Evolutionary conservation across 2,113 vertebrate genomes (phyloP).

Genomic region (Rostratula benghalensis): DNA sequence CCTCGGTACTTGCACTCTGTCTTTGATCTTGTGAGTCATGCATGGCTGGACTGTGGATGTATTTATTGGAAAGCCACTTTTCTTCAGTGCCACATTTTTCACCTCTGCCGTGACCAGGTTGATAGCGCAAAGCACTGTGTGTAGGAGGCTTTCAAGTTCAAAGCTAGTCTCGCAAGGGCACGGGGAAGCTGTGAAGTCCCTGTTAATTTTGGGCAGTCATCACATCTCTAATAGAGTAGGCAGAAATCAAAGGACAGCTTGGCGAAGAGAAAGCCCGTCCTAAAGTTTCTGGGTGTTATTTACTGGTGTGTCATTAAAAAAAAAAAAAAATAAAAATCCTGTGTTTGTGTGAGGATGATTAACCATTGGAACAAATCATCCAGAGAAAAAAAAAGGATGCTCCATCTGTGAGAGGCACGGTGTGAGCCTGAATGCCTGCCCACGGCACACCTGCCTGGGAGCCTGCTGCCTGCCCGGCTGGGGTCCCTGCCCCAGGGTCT

Average conservation of each 20-base stretch:
- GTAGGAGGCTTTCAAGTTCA: conserved; percentile 68
- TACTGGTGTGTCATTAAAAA: conserved; percentile 10
- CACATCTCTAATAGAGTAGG: neutral
- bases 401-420: neutral
- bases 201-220: conserved; percentile 26
- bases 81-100: conserved; percentile 34
- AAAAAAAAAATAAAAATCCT: neutral
- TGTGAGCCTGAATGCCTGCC: neutral
- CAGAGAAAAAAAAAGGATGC: neutral
- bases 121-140: neutral
- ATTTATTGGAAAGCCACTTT: conserved; percentile 50
- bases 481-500: rapidly evolving
- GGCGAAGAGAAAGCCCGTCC: neutral
- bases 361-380: conserved; percentile 48
- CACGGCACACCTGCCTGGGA: neutral
- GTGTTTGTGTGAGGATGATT: conserved; percentile 47
- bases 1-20: conserved; percentile 27
- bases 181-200: conserved; percentile 41
- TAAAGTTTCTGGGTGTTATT: neutral
- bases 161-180: conserved; percentile 46
- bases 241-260: neutral
- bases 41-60: conserved; percentile 13
- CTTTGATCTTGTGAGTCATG: conserved; percentile 52
- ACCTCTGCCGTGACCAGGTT: conserved; percentile 24
- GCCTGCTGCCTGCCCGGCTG: neutral